Conservation (phyloP, 2,797 vertebrate genomes). For the Acanthiza pusilla region DNA sequence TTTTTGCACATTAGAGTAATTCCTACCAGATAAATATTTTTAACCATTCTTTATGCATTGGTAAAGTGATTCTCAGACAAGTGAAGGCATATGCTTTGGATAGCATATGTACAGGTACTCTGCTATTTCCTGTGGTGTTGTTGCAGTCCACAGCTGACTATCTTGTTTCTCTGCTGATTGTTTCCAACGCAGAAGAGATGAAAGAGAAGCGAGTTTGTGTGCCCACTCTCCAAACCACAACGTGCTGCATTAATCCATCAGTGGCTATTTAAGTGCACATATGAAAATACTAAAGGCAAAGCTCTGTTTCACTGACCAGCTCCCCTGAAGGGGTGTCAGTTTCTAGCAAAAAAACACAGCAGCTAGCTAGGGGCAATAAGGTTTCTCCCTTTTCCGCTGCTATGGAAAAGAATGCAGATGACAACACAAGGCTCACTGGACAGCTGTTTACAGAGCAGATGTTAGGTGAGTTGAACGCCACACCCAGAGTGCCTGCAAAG, state of each 20-base stretch:
- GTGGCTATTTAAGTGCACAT: not conserved
- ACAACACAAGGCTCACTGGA: not conserved
- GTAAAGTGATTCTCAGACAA: not conserved
- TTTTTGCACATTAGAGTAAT: not conserved
- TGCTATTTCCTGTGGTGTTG: not conserved
- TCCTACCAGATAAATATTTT: not conserved
- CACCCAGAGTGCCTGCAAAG: not conserved
- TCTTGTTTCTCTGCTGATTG: not conserved
- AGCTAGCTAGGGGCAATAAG: not conserved
- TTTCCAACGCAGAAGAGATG: not conserved
- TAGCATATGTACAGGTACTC: not conserved
- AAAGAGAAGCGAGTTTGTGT: not conserved
- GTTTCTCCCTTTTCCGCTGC: not conserved
- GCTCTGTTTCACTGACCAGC: accelerated
- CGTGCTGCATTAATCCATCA: not conserved
- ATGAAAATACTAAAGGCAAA: not conserved
- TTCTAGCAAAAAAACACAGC: not conserved
- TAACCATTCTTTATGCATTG: not conserved
- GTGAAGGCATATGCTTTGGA: not conserved
- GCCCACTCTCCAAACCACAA: not conserved
- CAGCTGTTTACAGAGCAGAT: not conserved
- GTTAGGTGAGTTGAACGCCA: not conserved
- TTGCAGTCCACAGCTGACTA: not conserved
- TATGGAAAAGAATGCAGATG: not conserved
- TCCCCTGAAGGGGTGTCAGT: not conserved